Conservation (phyloP, 2,797 vertebrate species). For the Chromobotia macracanthus region DNA sequence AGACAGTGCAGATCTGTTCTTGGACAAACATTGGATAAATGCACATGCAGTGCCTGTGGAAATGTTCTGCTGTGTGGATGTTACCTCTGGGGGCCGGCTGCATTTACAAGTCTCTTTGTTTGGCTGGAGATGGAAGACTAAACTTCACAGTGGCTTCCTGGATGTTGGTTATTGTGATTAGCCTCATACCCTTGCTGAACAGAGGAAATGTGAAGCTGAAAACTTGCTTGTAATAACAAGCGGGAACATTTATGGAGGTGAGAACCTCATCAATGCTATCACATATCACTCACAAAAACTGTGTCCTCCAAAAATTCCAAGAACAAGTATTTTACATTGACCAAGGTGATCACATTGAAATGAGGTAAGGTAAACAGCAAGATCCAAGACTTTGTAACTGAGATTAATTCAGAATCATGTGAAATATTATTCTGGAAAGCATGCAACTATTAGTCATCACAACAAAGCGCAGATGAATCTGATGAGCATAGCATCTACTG, state of each 20-base stretch:
- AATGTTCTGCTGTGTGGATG: conserved; percentile 57
- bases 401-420: not conserved
- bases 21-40: conserved; percentile 40
- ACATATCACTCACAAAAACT: conserved; percentile 55
- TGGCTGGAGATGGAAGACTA: conserved; percentile 58
- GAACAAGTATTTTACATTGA: conserved; percentile 63
- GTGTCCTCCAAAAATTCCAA: conserved; percentile 34
- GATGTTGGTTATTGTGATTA: conserved; percentile 71
- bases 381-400: not conserved
- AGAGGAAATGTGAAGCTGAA: conserved; percentile 65
- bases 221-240: conserved; percentile 64
- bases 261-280: conserved; percentile 61
- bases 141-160: conserved; percentile 67
- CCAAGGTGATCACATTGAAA: conserved; percentile 44
- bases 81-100: conserved; percentile 54
- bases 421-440: not conserved
- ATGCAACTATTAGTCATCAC: not conserved
- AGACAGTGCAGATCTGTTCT: conserved; percentile 66
- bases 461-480: not conserved
- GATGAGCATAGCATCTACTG: not conserved
- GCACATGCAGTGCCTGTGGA: conserved; percentile 60
- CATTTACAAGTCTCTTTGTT: conserved; percentile 63
- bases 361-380: not conserved
- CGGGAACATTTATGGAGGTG: conserved; percentile 60
- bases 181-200: conserved; percentile 51